A percentile compares a stretch with the other conserved stretches of the same genome.
These are phyloP conservation scores for Caretta caretta DNA, from an alignment of 2,113 vertebrate species.

Conservation along the genomic window DNA sequence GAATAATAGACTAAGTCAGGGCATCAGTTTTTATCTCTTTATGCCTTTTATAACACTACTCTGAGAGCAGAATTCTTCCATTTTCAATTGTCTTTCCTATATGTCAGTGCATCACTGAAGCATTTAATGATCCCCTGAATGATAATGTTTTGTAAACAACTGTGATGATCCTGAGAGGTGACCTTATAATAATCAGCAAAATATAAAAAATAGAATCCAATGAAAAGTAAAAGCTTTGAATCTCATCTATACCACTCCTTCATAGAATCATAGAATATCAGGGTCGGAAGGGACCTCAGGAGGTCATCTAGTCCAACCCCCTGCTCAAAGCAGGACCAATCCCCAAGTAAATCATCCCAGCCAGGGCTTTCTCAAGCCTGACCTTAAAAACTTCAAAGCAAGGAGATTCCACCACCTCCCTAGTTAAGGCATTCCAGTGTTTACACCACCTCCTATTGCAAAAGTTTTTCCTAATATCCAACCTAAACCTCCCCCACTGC, in stretches of 20 bases:
- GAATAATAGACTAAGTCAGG: neutral
- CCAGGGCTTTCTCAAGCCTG: no score
- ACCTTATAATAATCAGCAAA: neutral
- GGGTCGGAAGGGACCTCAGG: no score
- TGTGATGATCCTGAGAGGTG: accelerated
- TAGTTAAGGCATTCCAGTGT: no score
- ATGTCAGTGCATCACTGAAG: neutral
- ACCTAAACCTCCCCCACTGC: no score
- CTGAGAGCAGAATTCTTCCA: neutral
- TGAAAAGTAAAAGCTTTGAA: neutral
- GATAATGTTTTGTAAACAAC: neutral
- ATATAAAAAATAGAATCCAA: neutral
- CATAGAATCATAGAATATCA: no score
- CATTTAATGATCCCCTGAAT: neutral
- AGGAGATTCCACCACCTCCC: no score
- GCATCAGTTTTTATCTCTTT: neutral
- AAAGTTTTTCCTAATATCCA: no score
- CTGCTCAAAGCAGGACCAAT: no score
- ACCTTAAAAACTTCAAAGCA: no score
- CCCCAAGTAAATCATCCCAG: no score
- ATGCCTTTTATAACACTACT: neutral
- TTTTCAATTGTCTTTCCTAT: neutral
- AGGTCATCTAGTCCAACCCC: no score
- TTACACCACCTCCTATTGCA: no score
- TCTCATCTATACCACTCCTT: neutral